Evolutionary conservation across 2,888 invertebrate species (phyloP), one percentile per base, ranked within the genome.

Genomic region (Anaspis maculata): DNA sequence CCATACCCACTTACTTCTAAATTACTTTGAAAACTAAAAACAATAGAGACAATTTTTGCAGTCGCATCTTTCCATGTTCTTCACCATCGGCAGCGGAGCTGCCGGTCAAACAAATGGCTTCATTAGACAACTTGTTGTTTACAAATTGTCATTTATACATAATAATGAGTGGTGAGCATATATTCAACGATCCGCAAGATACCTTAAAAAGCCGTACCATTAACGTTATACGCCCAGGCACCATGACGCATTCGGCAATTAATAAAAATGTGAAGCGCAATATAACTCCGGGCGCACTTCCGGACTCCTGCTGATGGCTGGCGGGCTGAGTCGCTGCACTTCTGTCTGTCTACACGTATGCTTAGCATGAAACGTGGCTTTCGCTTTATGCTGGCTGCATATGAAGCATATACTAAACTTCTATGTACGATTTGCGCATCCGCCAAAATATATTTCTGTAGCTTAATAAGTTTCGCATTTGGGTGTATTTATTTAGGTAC

Each of bases 161-260:
- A 42, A 44, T 44, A 44, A 42, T 44, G 38, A 30, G 38, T 39
- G 27, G 34, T 32, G 45, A n/a, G n/a, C n/a, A 46, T 51, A 43
- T 51, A 52, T 51, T 46, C 51, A 48, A 34, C 41, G 44, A 46
- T 38, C 41, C 37, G 42, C 40, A 42, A 45, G 46, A 51, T 48
- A 35, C 47, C 52, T 44, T 52, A 54, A 54, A 54, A 51, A 54
- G 54, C 39, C 39, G 45, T 49, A 44, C 49, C 47, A 48, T 46
- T 48, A 52, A 42, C 42, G 36, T 45, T 40, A 25, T 28, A 47
- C 54, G 53, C 54, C 54, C 46, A 54, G 33, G 48, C 49, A 50
- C 39, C 40, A 39, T 54, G 54, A 54, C 54, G 54, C 48, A 54
- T 50, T 51, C 45, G 46, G 50, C 43, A 51, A 53, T 52, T 52